Conservation (phyloP, 2,888 invertebrate genomes). For the Rotaria magnacalcarata region DNA sequence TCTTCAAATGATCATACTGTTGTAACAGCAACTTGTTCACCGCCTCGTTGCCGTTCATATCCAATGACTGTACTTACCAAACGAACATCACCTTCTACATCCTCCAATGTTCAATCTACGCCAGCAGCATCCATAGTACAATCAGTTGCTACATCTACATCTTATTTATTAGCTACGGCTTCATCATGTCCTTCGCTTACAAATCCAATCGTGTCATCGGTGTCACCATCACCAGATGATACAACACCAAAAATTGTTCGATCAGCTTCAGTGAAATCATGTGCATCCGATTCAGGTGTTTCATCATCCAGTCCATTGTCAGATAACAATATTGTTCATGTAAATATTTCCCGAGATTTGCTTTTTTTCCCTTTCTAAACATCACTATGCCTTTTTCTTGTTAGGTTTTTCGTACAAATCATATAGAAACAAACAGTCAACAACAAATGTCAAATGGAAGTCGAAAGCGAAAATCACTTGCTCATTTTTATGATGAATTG, state of each 20-base stretch:
- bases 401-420: not conserved
- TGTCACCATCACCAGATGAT: conserved; percentile 15
- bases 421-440: not conserved
- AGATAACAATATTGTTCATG: conserved; percentile 31
- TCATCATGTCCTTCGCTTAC: not conserved
- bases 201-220: not conserved
- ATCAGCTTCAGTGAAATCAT: conserved; percentile 40
- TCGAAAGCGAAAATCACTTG: conserved; percentile 9
- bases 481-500: not conserved
- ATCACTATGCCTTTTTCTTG: not conserved
- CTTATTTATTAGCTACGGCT: conserved; percentile 1
- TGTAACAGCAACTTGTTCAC: not conserved
- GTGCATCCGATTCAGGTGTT: conserved; percentile 37
- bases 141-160: not conserved
- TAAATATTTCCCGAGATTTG: not conserved
- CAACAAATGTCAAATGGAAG: not conserved
- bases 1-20: not conserved
- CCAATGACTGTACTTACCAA: not conserved
- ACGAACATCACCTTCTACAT: not conserved
- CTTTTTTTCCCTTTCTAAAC: not conserved
- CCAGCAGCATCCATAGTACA: not conserved
- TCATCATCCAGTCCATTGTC: conserved; percentile 39
- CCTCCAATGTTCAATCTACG: not conserved
- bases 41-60: conserved; percentile 7
- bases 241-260: conserved; percentile 14